Base-by-base conservation (phyloP, 2,113 vertebrate genomes). In the Poicephalus gulielmi region DNA sequence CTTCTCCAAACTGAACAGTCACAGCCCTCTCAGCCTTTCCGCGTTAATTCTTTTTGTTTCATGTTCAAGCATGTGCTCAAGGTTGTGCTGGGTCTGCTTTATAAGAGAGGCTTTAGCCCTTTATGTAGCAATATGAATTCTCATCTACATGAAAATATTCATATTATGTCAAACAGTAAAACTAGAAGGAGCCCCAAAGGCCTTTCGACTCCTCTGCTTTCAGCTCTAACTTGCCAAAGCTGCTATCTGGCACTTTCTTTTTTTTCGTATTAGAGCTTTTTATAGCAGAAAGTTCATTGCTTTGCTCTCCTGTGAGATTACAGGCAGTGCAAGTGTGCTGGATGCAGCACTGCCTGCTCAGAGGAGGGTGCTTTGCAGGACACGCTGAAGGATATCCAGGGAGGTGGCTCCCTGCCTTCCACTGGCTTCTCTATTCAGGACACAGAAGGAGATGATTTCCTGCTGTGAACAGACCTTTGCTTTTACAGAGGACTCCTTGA, bases 321-420 rank as follows among this genome's bases (percentile, higher is more conserved):
- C 17, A 79, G 52, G 41, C 37, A 27, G 62, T 11, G 53, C 8
- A 31, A 18, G 10, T 3, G 35, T 4, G 17, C 39, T 35, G 49
- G 37, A 18, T 9, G 17, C 19, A 13, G 66, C 11, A 4, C 23
- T 37, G 77, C 37, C 0, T 0, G 28, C 53, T 14, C 30, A 4
- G 39, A n/a, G 44, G 17, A 52, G 50, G 43, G 1, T 13, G 78
- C 27, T 85, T 35, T 11, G 4, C 0, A 0, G 27, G 12, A 43
- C 2, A 5, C 20, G 27, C 30, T 1, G 1, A n/a, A 57, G 35
- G 35, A 25, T 69, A 62, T 17, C n/a, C 60, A 8, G 30, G 13
- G 57, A 41, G 18, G 13, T 33, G 19, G 52, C 1, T 31, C 20
- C 33, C 33, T 13, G 2, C 14, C 35, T 16, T 8, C 39, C 33